Percentiles rank a stretch among this genome's conserved stretches.
Evolutionary conservation across 2,113 vertebrate genomes (phyloP).

Genomic region (Alaudala cheleensis): DNA sequence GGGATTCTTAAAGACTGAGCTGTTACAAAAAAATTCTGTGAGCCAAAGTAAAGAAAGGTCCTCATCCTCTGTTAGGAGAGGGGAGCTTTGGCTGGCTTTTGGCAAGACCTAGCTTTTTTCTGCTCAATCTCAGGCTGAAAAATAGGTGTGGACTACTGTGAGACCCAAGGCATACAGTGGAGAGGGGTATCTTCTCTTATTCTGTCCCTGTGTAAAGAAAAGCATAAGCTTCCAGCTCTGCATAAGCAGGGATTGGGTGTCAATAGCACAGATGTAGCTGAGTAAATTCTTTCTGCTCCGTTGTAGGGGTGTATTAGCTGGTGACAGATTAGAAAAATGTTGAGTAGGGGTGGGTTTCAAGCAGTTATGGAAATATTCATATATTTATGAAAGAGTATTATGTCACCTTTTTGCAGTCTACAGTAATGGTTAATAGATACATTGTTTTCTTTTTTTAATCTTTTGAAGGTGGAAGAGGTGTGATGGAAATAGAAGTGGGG

Average conservation of each 20-base stretch:
- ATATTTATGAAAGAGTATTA: not conserved
- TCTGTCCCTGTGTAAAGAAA: not conserved
- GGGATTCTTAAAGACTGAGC: not conserved
- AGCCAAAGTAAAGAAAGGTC: too few species aligned
- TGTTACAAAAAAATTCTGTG: not conserved
- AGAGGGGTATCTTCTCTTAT: not conserved
- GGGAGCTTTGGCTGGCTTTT: not conserved
- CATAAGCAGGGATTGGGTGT: not conserved
- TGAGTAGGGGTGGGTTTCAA: not conserved
- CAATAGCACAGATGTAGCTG: not conserved
- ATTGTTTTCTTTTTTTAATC: not conserved
- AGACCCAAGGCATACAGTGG: not conserved
- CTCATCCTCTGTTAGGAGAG: not conserved
- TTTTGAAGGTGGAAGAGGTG: not conserved
- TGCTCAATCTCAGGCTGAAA: not conserved
- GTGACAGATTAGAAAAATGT: not conserved
- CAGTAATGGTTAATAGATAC: not conserved
- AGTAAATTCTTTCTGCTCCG: not conserved
- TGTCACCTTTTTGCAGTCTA: fast-evolving
- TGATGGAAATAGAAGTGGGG: not conserved
- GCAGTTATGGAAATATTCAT: not conserved
- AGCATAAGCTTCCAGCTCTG: not conserved
- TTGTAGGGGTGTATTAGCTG: not conserved
- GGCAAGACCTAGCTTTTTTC: not conserved
- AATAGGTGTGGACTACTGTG: not conserved